These are phyloP conservation scores for Grammomys surdaster DNA, from an alignment of 2,113 vertebrate species.

Conservation along the genomic window DNA sequence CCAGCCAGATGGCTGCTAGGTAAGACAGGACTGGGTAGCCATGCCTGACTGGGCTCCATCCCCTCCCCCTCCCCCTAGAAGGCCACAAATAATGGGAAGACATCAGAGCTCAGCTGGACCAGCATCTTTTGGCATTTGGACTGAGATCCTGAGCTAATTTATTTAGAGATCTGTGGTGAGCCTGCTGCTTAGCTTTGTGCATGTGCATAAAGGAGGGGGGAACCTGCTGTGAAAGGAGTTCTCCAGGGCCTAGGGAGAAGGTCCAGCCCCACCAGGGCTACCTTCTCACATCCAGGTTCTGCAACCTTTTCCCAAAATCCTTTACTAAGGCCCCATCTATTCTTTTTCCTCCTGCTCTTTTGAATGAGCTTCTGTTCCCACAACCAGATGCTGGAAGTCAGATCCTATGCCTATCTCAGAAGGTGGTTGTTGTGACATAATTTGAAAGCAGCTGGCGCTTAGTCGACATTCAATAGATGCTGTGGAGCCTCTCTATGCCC, in stretches of 20 bases:
- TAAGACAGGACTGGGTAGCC: neutral
- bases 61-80: neutral
- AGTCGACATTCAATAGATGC: conserved; percentile 58
- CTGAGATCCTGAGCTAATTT: neutral
- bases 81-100: neutral
- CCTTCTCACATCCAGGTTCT: neutral
- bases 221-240: no score
- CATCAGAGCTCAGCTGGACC: neutral
- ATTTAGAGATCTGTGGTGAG: neutral
- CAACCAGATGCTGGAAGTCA: conserved; percentile 37
- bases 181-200: no score
- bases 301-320: neutral
- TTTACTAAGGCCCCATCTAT: neutral
- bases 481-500: neutral
- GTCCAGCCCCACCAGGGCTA: rapidly evolving
- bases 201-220: no score
- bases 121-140: neutral
- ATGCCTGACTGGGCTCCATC: neutral
- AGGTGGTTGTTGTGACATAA: conserved; percentile 74
- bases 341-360: neutral
- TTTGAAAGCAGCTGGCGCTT: conserved; percentile 57
- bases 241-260: neutral
- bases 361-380: conserved; percentile 47
- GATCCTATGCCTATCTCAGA: conserved; percentile 65
- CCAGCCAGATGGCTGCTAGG: neutral